Evolutionary conservation across 1,140 invertebrate genomes (phyloP).

Genomic region (Drosophila hydei): DNA sequence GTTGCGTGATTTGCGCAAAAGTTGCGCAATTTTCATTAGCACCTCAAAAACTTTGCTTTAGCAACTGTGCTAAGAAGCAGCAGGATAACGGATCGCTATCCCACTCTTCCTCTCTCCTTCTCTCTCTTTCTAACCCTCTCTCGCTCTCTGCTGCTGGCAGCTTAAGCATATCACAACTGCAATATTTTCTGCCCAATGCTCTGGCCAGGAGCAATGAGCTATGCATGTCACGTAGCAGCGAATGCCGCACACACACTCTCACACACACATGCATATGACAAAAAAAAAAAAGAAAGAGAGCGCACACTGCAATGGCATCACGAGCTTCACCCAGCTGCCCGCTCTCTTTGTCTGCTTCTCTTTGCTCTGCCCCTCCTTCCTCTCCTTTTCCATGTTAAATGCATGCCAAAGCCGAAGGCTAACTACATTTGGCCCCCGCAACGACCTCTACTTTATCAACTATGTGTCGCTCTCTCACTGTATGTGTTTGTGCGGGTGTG

Average conservation of each 20-base stretch:
- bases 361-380: constrained; percentile 23
- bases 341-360: constrained; percentile 6
- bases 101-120: not conserved
- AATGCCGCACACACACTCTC: constrained; percentile 36
- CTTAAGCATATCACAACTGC: constrained; percentile 78
- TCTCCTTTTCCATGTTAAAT: constrained; percentile 60
- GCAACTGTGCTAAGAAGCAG: constrained; percentile 17
- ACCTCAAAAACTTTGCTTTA: constrained; percentile 49
- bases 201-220: constrained; percentile 65
- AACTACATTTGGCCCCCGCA: constrained; percentile 68
- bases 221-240: constrained; percentile 74
- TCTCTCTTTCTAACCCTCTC: not conserved
- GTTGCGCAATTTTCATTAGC: constrained; percentile 78
- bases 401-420: constrained; percentile 74
- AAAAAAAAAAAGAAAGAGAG: constrained; percentile 28
- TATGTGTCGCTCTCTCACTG: not conserved
- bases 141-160: constrained; percentile 27
- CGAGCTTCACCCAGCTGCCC: constrained; percentile 41
- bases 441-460: constrained; percentile 19
- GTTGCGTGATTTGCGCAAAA: constrained; percentile 48
- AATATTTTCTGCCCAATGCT: constrained; percentile 68
- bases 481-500: constrained; percentile 38
- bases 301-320: constrained; percentile 30
- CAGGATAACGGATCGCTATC: constrained; percentile 37
- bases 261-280: not conserved